These are phyloP conservation scores for Batillaria attramentaria DNA, from an alignment of 1,140 invertebrate species.

Conservation along the genomic window DNA sequence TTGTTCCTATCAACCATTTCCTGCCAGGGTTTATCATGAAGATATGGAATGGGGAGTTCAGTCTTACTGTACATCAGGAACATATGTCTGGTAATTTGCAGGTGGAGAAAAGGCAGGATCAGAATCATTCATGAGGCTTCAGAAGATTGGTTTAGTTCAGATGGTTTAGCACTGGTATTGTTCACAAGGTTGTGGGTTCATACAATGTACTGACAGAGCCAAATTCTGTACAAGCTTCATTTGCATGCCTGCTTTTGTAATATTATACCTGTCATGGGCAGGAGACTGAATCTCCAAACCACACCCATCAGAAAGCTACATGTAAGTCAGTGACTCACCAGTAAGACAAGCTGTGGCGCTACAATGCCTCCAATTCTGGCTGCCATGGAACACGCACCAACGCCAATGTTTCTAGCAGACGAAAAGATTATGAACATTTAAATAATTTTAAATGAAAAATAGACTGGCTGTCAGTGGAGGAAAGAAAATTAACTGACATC, in stretches of 20 bases:
- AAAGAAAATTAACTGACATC: not conserved
- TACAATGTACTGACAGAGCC: no score
- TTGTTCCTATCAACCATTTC: not conserved
- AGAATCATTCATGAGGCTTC: no score
- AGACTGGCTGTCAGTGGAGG: no score
- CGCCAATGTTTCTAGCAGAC: conserved; percentile 72
- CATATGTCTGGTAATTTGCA: not conserved
- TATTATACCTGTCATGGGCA: not conserved
- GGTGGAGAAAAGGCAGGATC: not conserved
- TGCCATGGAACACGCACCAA: conserved; percentile 74
- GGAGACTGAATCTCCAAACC: not conserved
- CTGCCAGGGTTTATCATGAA: not conserved
- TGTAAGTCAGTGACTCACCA: no score
- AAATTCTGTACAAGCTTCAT: not conserved
- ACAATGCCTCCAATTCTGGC: conserved; percentile 74
- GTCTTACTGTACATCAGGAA: not conserved
- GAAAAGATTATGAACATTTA: no score
- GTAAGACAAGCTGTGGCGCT: conserved; percentile 67
- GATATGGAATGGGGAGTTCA: not conserved
- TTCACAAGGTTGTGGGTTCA: not conserved
- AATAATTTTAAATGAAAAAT: no score
- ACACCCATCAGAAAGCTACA: not conserved
- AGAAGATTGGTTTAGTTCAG: no score
- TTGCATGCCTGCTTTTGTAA: not conserved
- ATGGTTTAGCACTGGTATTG: not conserved